Percentiles rank a stretch among this genome's conserved stretches.
phyloP scores from a whole-genome alignment of 2,113 vertebrate genomes.

The Bos javanicus region DNA sequence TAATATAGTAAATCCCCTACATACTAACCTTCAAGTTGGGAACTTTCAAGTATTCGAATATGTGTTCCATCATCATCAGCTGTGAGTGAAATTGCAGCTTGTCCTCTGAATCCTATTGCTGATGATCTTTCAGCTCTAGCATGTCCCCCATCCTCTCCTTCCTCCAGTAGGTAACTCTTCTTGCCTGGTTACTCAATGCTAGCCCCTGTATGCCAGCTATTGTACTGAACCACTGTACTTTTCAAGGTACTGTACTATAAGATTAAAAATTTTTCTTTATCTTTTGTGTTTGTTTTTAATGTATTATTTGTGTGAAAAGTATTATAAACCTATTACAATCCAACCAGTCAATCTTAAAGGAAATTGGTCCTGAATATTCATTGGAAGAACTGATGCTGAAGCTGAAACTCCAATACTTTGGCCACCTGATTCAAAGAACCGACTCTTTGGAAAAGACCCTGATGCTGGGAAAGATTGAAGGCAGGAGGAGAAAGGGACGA shows the following conservation, averaged over 20 bases:
- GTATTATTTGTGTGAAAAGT: background rate
- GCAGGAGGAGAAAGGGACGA: too few species aligned
- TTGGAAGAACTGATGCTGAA: background rate
- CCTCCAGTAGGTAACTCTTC: background rate
- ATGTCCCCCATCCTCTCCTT: background rate
- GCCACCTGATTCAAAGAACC: too few species aligned
- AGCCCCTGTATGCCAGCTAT: background rate
- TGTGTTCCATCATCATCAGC: background rate
- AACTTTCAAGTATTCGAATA: background rate
- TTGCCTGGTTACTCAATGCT: background rate
- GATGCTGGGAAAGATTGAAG: too few species aligned
- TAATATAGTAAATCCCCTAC: background rate
- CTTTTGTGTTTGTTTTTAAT: background rate
- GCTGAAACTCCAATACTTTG: background rate
- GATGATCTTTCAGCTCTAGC: background rate
- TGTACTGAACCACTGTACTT: background rate
- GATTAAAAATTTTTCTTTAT: background rate
- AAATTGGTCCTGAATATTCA: background rate
- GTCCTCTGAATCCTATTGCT: background rate
- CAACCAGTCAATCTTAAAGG: background rate
- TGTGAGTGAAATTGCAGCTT: background rate
- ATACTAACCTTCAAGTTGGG: background rate
- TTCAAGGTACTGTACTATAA: background rate
- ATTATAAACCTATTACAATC: background rate
- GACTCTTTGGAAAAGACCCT: too few species aligned